phyloP scores from a whole-genome alignment of 2,888 invertebrate genomes.

The Xestoiulus laeticollis region DNA sequence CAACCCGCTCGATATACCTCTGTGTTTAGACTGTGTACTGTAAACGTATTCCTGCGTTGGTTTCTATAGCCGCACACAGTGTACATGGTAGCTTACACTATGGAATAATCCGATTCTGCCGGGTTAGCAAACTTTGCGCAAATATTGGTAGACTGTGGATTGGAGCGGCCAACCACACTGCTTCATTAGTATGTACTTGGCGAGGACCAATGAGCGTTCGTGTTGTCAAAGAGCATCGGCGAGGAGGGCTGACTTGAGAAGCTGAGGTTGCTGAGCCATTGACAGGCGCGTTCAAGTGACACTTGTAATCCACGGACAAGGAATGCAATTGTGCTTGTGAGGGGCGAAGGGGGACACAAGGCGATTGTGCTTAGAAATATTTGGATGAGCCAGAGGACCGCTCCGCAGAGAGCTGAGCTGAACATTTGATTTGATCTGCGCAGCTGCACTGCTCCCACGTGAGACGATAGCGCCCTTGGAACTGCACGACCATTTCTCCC shows the following conservation, averaged over 20 bases:
- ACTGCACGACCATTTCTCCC: too few relatives aligned
- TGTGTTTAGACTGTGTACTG: not conserved
- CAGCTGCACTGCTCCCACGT: too few relatives aligned
- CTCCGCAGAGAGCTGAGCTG: too few relatives aligned
- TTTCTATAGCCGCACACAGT: not conserved
- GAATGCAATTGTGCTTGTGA: not conserved
- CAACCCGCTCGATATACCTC: not conserved
- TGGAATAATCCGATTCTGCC: constrained; percentile 46
- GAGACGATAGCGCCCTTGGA: too few relatives aligned
- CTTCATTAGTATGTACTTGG: constrained; percentile 44
- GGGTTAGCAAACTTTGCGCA: constrained; percentile 53
- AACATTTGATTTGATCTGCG: too few relatives aligned
- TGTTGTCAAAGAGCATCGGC: not conserved
- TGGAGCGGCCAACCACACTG: constrained; percentile 48
- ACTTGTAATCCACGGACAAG: not conserved
- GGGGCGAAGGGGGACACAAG: not conserved
- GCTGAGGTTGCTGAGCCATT: not conserved
- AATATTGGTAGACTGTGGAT: constrained; percentile 52
- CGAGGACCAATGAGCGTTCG: constrained; percentile 44
- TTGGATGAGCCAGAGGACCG: not conserved
- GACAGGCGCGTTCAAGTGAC: not conserved
- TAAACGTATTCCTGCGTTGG: not conserved
- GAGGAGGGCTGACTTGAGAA: not conserved
- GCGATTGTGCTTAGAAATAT: not conserved
- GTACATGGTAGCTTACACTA: not conserved